These are phyloP conservation scores for Cephus sareptanus DNA, from an alignment of 2,888 invertebrate genomes.

Conservation along the genomic window DNA sequence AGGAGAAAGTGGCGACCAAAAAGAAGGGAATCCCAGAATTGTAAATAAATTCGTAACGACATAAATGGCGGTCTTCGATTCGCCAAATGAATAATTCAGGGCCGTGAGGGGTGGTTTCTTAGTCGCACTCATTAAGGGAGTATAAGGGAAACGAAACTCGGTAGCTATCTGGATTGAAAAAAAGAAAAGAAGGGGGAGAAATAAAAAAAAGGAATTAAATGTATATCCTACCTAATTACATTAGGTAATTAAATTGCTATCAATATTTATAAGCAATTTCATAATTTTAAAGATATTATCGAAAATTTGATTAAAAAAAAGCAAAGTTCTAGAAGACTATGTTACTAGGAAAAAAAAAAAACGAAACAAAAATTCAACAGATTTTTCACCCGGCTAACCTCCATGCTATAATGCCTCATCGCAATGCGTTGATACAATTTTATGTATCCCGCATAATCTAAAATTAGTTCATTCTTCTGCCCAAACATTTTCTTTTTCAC, in stretches of 20 bases:
- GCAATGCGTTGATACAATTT: background rate
- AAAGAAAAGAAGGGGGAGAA: background rate
- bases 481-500: background rate
- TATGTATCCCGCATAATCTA: background rate
- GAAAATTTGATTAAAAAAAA: background rate
- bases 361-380: background rate
- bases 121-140: background rate
- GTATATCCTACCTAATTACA: background rate
- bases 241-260: background rate
- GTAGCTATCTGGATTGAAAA: background rate
- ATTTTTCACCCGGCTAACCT: no score
- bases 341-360: background rate
- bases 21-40: background rate
- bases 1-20: background rate
- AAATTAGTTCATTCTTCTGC: background rate
- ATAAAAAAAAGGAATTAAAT: background rate
- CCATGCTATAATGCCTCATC: background rate
- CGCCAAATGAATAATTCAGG: slow-evolving; percentile 20
- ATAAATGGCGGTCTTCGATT: slow-evolving; percentile 20
- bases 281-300: background rate
- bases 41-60: slow-evolving; percentile 20
- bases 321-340: background rate
- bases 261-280: background rate
- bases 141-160: background rate
- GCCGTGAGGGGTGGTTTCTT: background rate